Conservation (phyloP, 2,113 vertebrate species). For the Speoplatyrhinus poulsoni region DNA sequence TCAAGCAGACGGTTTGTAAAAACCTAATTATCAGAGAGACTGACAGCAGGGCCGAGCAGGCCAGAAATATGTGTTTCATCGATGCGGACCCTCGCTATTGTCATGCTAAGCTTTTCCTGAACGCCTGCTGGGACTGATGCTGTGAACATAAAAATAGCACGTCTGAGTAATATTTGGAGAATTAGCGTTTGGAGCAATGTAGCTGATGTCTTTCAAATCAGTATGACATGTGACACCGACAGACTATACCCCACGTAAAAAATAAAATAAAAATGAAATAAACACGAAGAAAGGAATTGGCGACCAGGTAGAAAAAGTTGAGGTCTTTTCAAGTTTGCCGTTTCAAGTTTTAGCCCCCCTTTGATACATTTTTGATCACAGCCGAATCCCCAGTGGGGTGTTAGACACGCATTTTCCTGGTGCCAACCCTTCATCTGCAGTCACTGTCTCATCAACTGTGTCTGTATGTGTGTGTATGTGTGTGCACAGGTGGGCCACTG, state of each 20-base stretch:
- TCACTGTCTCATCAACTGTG: slow-evolving; percentile 35
- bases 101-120: slow-evolving; percentile 26
- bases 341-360: slow-evolving; percentile 67
- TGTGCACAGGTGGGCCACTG: slow-evolving; percentile 2
- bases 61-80: slow-evolving; percentile 22
- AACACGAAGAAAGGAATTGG: slow-evolving; percentile 20
- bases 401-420: slow-evolving; percentile 51
- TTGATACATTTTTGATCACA: slow-evolving; percentile 75
- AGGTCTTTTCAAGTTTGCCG: slow-evolving; percentile 59
- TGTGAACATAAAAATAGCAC: no score
- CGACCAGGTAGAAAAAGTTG: slow-evolving; percentile 54
- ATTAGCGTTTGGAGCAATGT: no score
- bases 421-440: slow-evolving; percentile 57
- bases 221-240: slow-evolving; percentile 6
- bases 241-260: background rate
- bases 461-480: slow-evolving; percentile 5
- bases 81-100: slow-evolving; percentile 29
- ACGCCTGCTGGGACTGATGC: slow-evolving; percentile 29
- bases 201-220: no score
- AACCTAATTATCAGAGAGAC: slow-evolving; percentile 9
- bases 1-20: no score
- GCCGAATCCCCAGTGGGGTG: slow-evolving; percentile 37
- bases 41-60: slow-evolving; percentile 40
- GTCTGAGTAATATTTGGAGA: no score
- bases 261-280: background rate